These are phyloP conservation scores for Sialis fuliginosa DNA, from an alignment of 2,888 invertebrate genomes.

Conservation along the genomic window DNA sequence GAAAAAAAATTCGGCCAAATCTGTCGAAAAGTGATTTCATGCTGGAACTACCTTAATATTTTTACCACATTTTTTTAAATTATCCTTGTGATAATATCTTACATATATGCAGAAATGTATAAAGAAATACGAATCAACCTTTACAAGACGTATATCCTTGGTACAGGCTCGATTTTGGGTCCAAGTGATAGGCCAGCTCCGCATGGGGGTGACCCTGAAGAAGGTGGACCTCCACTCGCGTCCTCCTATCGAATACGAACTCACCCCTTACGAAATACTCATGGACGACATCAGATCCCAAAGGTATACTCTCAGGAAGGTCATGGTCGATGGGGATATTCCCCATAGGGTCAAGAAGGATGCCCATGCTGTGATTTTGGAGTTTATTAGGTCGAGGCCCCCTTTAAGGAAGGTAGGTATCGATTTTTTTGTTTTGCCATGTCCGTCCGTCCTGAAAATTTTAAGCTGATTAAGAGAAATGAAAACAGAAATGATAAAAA, in stretches of 20 bases:
- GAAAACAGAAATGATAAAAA: too few relatives aligned
- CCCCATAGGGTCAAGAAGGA: conserved; percentile 78
- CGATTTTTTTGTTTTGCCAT: too few relatives aligned
- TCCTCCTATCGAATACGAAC: conserved; percentile 74
- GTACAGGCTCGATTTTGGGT: conserved; percentile 84
- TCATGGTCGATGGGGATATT: conserved; percentile 65
- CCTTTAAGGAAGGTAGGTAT: conserved; percentile 67
- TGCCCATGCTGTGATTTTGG: conserved; percentile 87
- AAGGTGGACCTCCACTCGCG: conserved; percentile 56
- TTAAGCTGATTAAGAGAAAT: too few relatives aligned
- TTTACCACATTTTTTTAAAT: too few relatives aligned
- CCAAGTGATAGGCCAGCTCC: conserved; percentile 81
- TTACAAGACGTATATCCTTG: conserved; percentile 6
- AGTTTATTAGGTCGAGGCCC: conserved; percentile 90
- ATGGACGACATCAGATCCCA: conserved; percentile 90
- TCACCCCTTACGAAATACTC: conserved; percentile 91
- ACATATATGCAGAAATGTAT: too few relatives aligned
- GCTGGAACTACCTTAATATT: too few relatives aligned
- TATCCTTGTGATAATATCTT: too few relatives aligned
- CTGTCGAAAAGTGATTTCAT: too few relatives aligned
- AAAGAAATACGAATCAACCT: too few relatives aligned
- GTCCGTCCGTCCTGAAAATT: too few relatives aligned
- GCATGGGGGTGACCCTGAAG: conserved; percentile 84
- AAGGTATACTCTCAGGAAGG: conserved; percentile 77
- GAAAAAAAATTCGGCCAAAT: too few relatives aligned